phyloP scores from a whole-genome alignment of 2,113 vertebrate species.

The Limanda limanda region DNA sequence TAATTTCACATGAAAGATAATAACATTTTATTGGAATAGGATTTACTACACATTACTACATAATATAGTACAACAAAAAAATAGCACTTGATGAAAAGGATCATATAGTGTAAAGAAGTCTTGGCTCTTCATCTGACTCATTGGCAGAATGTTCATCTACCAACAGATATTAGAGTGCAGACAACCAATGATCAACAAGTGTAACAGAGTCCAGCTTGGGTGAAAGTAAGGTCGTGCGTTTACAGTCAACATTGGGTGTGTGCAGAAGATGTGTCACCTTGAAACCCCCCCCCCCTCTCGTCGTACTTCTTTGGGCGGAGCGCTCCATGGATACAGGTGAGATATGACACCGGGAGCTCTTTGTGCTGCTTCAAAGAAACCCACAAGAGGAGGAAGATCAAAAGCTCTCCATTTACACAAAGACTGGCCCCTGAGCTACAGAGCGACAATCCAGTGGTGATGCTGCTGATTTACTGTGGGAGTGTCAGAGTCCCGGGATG shows the following conservation, averaged over 20 bases:
- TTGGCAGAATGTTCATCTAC: too few species aligned
- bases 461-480: conserved; percentile 23
- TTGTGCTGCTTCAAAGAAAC: conserved; percentile 63
- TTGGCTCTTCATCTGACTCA: too few species aligned
- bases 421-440: conserved; percentile 42
- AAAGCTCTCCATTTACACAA: conserved; percentile 64
- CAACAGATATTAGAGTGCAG: not conserved
- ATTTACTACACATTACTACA: too few species aligned
- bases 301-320: not conserved
- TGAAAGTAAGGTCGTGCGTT: not conserved
- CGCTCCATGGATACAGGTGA: conserved; percentile 15
- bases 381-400: conserved; percentile 61
- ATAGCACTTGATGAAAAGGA: too few species aligned
- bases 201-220: not conserved
- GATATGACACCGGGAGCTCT: conserved; percentile 19
- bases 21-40: not conserved
- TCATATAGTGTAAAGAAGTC: too few species aligned
- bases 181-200: not conserved
- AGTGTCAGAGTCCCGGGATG: not conserved
- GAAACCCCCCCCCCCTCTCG: too few species aligned
- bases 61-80: too few species aligned
- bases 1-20: too few species aligned
- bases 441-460: conserved; percentile 3
- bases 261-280: not conserved
- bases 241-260: not conserved